phyloP scores from a whole-genome alignment of 2,888 invertebrate species.

The Tromatobia lineatoria region DNA sequence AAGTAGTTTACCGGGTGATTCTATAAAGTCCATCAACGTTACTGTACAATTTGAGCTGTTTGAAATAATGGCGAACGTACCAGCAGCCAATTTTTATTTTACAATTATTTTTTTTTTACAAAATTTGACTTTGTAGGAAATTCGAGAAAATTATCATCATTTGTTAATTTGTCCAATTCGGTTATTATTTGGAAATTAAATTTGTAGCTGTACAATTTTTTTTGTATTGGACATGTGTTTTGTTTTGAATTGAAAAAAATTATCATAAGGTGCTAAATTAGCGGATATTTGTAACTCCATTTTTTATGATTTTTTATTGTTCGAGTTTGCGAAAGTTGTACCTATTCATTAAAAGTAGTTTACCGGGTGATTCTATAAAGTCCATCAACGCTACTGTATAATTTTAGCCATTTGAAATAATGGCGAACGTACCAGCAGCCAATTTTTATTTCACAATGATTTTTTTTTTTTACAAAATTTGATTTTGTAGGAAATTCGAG shows the following conservation, averaged over 20 bases:
- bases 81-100: background rate
- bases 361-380: background rate
- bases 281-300: background rate
- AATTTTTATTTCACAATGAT: background rate
- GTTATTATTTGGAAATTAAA: no score
- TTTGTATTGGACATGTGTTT: no score
- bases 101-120: background rate
- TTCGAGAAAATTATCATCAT: no score
- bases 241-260: no score
- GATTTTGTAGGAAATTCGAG: no score
- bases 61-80: background rate
- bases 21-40: background rate
- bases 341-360: background rate
- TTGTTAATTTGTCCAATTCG: no score
- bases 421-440: background rate
- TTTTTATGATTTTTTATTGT: no score
- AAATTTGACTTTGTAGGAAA: no score
- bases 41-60: background rate
- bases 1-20: background rate
- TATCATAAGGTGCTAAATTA: no score
- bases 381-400: background rate
- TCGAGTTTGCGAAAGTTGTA: constrained; percentile 1
- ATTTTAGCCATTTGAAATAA: background rate
- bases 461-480: background rate
- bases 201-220: no score